Conservation (phyloP, 2,888 invertebrate species). For the Spilosoma lubricipeda region DNA sequence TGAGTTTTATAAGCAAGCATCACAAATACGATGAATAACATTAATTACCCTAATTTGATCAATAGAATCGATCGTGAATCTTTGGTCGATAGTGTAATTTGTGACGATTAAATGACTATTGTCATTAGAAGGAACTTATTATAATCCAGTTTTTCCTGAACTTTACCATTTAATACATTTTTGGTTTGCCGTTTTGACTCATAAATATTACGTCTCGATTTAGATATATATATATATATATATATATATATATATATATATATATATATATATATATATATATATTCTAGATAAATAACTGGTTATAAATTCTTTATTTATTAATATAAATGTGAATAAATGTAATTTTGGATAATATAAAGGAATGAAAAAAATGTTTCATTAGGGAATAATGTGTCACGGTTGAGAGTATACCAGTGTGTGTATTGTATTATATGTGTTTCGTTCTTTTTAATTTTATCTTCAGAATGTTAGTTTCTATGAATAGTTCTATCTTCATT, state of each 20-base stretch:
- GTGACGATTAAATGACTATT: neutral
- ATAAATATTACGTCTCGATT: neutral
- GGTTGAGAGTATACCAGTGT: neutral
- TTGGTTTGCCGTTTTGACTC: neutral
- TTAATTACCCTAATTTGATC: neutral
- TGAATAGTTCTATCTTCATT: slow-evolving; percentile 6
- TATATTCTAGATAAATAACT: too few relatives aligned
- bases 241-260: too few relatives aligned
- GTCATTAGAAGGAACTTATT: neutral
- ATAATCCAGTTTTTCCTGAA: neutral
- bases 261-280: too few relatives aligned
- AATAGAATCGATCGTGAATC: neutral
- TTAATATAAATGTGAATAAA: too few relatives aligned
- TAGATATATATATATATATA: too few relatives aligned
- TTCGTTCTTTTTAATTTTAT: neutral
- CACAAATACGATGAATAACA: neutral
- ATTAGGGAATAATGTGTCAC: neutral
- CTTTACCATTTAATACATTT: too few relatives aligned
- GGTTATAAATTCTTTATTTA: too few relatives aligned
- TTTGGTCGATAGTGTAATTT: neutral
- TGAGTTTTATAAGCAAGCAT: neutral
- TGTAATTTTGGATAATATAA: too few relatives aligned
- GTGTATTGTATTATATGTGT: neutral
- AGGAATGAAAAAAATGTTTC: neutral
- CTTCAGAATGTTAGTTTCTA: neutral